A percentile compares a stretch with the other conserved stretches of the same genome.
These are phyloP conservation scores for Melanotaenia duboulayi DNA, from an alignment of 2,113 vertebrate species.

Conservation along the genomic window DNA sequence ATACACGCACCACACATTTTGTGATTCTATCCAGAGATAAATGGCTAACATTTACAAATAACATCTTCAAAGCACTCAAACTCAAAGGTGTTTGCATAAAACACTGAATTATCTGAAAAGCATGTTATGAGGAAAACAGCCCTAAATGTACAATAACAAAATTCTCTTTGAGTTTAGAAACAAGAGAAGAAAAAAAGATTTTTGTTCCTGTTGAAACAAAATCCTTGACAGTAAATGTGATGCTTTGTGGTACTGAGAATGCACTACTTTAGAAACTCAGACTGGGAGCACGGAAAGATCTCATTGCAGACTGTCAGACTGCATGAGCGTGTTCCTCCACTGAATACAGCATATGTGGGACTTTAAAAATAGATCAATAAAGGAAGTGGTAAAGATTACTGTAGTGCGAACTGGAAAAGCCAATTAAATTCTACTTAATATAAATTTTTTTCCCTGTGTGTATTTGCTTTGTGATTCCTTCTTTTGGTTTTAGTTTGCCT, in stretches of 20 bases:
- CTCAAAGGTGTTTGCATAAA: neutral
- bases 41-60: slow-evolving; percentile 4
- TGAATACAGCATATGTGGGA: slow-evolving; percentile 57
- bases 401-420: slow-evolving; percentile 39
- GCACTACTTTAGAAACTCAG: slow-evolving; percentile 21
- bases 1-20: neutral
- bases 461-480: slow-evolving; percentile 3
- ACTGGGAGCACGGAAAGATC: slow-evolving; percentile 9
- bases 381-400: slow-evolving; percentile 61
- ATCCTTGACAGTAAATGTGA: slow-evolving; percentile 33
- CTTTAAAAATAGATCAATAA: slow-evolving; percentile 71
- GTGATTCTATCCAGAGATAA: neutral
- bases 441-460: slow-evolving; percentile 18
- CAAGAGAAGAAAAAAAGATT: neutral
- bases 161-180: slow-evolving; percentile 11
- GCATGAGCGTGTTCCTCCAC: slow-evolving; percentile 21
- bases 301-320: slow-evolving; percentile 29
- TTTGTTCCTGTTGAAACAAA: slow-evolving; percentile 2
- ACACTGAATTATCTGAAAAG: neutral
- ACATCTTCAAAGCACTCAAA: neutral
- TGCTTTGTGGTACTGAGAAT: slow-evolving; percentile 16
- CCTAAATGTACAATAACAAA: slow-evolving; percentile 5
- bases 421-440: slow-evolving; percentile 57
- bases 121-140: neutral
- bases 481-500: neutral